phyloP scores from a whole-genome alignment of 2,113 vertebrate genomes.

The Damaliscus lunatus region DNA sequence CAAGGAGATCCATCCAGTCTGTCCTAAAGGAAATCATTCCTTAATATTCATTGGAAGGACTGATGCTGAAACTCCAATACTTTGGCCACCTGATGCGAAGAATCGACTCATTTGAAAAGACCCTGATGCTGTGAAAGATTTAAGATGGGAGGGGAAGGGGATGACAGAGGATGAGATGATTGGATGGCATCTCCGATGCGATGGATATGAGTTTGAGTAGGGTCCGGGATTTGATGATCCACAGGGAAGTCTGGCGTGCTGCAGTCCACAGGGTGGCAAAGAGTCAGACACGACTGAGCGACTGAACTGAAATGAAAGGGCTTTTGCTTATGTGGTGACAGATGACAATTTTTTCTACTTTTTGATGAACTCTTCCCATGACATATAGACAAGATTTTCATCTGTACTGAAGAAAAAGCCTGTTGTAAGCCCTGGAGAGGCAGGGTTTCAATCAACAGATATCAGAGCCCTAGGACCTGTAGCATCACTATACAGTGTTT shows the following conservation, averaged over 20 bases:
- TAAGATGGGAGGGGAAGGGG: not conserved
- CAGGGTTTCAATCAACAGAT: not conserved
- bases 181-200: not conserved
- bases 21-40: not conserved
- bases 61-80: not conserved
- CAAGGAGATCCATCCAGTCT: not conserved
- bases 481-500: not conserved
- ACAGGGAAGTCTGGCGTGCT: not conserved
- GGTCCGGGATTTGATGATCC: not conserved
- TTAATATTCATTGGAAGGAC: not conserved
- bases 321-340: not conserved
- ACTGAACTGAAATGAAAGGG: not conserved
- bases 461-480: not conserved
- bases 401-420: not conserved
- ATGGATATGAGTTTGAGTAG: not conserved
- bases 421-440: not conserved
- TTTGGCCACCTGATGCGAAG: not conserved
- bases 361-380: not conserved
- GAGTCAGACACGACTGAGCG: not conserved
- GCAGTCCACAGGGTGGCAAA: not conserved
- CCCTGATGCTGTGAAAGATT: not conserved
- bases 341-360: not conserved
- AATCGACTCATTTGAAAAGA: not conserved
- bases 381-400: not conserved
- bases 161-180: not conserved